Conservation (phyloP, 2,797 vertebrate genomes). For the Acipenser oxyrinchus region DNA sequence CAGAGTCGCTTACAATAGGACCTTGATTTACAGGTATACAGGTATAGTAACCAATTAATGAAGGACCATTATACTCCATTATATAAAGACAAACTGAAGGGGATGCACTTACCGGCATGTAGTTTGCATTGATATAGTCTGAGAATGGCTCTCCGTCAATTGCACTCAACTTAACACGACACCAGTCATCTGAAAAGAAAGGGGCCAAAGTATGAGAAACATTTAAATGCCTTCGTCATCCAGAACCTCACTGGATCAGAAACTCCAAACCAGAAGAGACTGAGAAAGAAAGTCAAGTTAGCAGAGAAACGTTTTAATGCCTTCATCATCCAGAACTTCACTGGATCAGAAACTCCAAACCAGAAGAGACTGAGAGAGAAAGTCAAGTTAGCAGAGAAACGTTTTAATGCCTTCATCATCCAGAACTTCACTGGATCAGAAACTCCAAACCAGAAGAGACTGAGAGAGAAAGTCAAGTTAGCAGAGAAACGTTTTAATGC, state of each 20-base stretch:
- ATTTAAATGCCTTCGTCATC: no score
- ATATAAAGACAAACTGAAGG: no score
- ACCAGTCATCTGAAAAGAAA: slow-evolving; percentile 59
- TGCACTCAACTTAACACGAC: slow-evolving; percentile 56
- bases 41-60: no score
- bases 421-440: not conserved
- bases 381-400: not conserved
- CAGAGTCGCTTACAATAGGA: no score
- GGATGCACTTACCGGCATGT: slow-evolving; percentile 61
- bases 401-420: no score
- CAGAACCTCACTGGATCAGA: no score
- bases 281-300: no score
- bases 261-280: no score
- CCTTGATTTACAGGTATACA: no score
- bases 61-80: no score
- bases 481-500: not conserved
- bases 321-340: not conserved
- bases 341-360: not conserved
- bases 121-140: slow-evolving; percentile 79
- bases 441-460: not conserved
- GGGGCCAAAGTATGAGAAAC: not conserved
- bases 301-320: no score
- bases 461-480: not conserved
- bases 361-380: not conserved
- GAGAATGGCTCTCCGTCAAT: slow-evolving; percentile 27